These are phyloP conservation scores for Orchestes rusci DNA, from an alignment of 2,888 invertebrate genomes.

Conservation along the genomic window DNA sequence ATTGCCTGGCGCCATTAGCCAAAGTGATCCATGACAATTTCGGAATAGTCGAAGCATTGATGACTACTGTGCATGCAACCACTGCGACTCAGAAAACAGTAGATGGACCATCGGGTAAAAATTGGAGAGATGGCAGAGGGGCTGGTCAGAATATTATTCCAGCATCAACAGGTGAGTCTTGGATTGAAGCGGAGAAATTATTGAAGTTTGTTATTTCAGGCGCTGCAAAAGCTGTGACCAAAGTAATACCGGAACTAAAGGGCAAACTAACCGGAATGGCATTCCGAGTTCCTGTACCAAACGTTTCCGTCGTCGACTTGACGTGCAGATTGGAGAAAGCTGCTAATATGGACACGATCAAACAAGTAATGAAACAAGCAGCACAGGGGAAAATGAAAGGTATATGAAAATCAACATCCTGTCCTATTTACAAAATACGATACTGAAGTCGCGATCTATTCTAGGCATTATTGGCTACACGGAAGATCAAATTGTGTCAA, in stretches of 20 bases:
- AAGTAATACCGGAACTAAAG: conserved; percentile 70
- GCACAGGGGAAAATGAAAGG: conserved; percentile 80
- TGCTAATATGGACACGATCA: conserved; percentile 83
- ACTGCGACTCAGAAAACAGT: conserved; percentile 96
- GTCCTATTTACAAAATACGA: too few relatives aligned
- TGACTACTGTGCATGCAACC: conserved; percentile 95
- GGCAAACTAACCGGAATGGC: conserved; percentile 89
- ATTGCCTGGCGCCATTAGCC: conserved; percentile 74
- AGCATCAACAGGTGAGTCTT: conserved; percentile 65
- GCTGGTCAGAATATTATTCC: conserved; percentile 70
- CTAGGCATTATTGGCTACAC: conserved; percentile 91
- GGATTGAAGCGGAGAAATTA: conserved; percentile 68
- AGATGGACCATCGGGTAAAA: conserved; percentile 53
- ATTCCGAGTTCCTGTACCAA: conserved; percentile 95
- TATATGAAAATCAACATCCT: too few relatives aligned
- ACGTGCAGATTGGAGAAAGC: conserved; percentile 66
- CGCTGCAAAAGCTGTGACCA: conserved; percentile 72
- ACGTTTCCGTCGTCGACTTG: conserved; percentile 97
- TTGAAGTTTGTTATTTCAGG: conserved; percentile 75
- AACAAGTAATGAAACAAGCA: conserved; percentile 71
- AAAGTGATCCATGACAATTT: conserved; percentile 68
- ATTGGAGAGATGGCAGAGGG: conserved; percentile 64
- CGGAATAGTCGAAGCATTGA: conserved; percentile 68
- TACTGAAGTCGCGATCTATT: too few relatives aligned
- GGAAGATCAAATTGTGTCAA: conserved; percentile 93